Evolutionary conservation across 1,140 invertebrate genomes (phyloP), one percentile per base, ranked within the genome.

Genomic region (Theocolax elegans): DNA sequence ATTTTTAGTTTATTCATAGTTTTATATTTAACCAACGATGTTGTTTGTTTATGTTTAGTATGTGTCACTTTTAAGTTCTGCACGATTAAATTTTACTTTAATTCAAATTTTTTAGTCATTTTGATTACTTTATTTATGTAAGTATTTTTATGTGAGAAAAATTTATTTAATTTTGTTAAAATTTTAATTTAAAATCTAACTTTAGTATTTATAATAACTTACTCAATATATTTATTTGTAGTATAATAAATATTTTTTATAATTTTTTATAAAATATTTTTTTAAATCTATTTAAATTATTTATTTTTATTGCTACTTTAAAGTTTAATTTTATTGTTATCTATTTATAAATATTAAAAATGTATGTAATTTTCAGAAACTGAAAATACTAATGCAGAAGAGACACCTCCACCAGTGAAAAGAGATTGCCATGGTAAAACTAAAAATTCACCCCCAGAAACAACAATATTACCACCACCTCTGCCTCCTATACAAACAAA

Each of bases 401-500:
- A 71, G 29, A 63, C 60, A 21, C 59, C 10, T 49, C 31, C 63
- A 25, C 40, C 59, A 53, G 21, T n/a, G 12, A 70, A 70, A 58
- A 63, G 53, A 58, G 60, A 70, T 40, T 58, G 31, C 38, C 49
- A 51, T 46, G 68, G 49, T 15, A 69, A 70, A 58, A 31, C 53
- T 48, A 72, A 72, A 48, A 72, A 67, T 72, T 29, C 35, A 51
- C 7, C 51, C 17, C 56, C 62, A 10, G 58, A 67, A 10, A 72
- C 25, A 7, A 60, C 21, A 27, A 56, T 67, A 42, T 31, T 72
- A 35, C 46, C 56, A 35, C 56, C 64, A 46, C 46, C 44, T 10
- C 46, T 56, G 62, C n/a, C 44, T 17, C 49, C 25, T 29, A 9
- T 51, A 1, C 44, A 49, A 66, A 27, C 51, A 6, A 72, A 72